Base-by-base conservation (phyloP, 2,797 vertebrate genomes). In the Catostomus latipinnis region DNA sequence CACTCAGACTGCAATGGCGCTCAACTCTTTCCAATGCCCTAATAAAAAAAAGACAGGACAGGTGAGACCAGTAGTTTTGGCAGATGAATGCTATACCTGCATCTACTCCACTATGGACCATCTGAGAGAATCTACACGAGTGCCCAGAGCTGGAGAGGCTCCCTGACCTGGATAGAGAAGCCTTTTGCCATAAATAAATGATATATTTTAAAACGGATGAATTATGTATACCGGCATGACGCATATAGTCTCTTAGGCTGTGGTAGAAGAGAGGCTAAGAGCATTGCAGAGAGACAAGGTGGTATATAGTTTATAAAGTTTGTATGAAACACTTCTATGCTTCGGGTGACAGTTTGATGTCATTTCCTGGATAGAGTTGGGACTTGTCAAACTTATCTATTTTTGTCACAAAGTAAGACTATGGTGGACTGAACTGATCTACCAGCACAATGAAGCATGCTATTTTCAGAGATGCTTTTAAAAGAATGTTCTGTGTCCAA, bases 191-290 rank as follows among this genome's bases (percentile, higher is more conserved):
- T 91, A 88, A 93, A 92, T 90, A 92, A 93, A 87, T 93, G 88
- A 93, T 90, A 86, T 75, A 76, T 90, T 87, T 80, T 76, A 82
- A 85, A 87, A 81, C 66, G 11, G 60, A 58, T 83, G 84, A 90
- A 93, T 94, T 90, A 94, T 91, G 82, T 89, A 94, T 92, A 66
- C 5, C 58, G 88, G 84, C 74, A 77, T 92, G 92, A 93, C 87
- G 92, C 91, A 93, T 86, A 81, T 71, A 80, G 86, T 78, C 87
- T 86, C 87, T 81, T 52, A 61, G 71, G 48, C 52, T 76, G 70
- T 6, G 66, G 67, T 14, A 45, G 76, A 66, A 56, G 61, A 71
- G 54, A 69, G 46, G 67, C 61, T 58, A 58, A 18, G 45, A 83
- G 66, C 22, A 60, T 56, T 74, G 62, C 69, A 78, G 61, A 73